Percentiles rank a stretch among this genome's conserved stretches.
Evolutionary conservation across 2,113 vertebrate species (phyloP).

Genomic region (Pseudonaja textilis): DNA sequence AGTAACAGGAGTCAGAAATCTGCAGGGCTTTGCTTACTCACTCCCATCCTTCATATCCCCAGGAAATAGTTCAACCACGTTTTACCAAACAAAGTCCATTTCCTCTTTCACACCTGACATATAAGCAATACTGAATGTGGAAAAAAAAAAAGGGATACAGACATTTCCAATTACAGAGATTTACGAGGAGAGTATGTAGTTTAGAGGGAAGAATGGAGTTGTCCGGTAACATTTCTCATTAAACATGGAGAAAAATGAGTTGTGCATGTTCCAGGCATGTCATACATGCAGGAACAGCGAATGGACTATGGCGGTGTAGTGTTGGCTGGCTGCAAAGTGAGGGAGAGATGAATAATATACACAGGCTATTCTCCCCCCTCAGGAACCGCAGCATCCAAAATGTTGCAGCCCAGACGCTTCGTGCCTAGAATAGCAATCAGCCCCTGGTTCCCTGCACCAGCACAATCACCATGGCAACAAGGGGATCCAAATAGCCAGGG

Average conservation of each 20-base stretch:
- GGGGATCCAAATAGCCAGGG: slow-evolving; percentile 45
- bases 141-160: background rate
- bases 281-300: background rate
- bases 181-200: background rate
- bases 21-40: background rate
- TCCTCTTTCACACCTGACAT: background rate
- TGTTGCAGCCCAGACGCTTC: slow-evolving; percentile 73
- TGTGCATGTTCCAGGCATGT: background rate
- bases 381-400: slow-evolving; percentile 52
- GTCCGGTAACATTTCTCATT: slow-evolving; percentile 12
- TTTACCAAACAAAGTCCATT: slow-evolving; percentile 13
- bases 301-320: background rate
- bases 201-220: slow-evolving; percentile 2
- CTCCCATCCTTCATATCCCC: background rate
- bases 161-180: background rate
- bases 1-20: slow-evolving; percentile 12
- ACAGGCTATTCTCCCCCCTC: background rate
- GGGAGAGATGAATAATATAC: slow-evolving; percentile 1
- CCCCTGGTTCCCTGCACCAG: slow-evolving; percentile 65
- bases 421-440: slow-evolving; percentile 78
- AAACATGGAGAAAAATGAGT: background rate
- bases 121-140: background rate
- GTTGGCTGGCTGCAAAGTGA: background rate
- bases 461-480: slow-evolving; percentile 72
- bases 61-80: background rate